Conservation (phyloP, 2,113 vertebrate genomes). For the Lepisosteus oculatus region DNA sequence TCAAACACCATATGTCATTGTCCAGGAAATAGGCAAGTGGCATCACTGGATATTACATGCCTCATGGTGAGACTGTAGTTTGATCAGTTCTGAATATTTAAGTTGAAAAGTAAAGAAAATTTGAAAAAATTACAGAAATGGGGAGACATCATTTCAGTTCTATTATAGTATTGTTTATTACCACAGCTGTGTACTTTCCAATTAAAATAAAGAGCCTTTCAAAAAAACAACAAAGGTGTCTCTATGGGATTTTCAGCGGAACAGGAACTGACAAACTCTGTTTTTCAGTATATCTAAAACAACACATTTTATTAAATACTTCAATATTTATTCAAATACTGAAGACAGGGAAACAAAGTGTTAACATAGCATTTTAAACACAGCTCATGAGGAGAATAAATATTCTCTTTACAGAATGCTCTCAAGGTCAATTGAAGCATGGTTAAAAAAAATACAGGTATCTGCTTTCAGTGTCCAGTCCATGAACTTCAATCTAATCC, state of each 20-base stretch:
- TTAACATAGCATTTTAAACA: slow-evolving; percentile 13
- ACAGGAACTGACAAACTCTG: background rate
- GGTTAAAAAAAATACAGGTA: background rate
- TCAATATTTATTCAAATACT: background rate
- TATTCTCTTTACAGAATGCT: slow-evolving; percentile 11
- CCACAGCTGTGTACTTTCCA: background rate
- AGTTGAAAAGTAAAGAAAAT: slow-evolving; percentile 3
- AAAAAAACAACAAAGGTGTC: background rate
- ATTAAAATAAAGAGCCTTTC: slow-evolving; percentile 1
- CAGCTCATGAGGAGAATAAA: slow-evolving; percentile 15
- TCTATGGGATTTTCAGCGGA: slow-evolving; percentile 1
- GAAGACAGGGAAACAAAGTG: slow-evolving; percentile 5
- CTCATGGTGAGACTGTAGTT: slow-evolving; percentile 16
- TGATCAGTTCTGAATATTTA: slow-evolving; percentile 21
- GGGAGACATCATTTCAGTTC: background rate
- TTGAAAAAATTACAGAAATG: slow-evolving; percentile 7
- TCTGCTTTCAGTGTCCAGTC: slow-evolving; percentile 47
- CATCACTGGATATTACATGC: slow-evolving; percentile 25
- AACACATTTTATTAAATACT: slow-evolving; percentile 12
- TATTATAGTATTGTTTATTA: background rate
- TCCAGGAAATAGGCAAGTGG: slow-evolving; percentile 15
- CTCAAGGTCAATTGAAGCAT: slow-evolving; percentile 33
- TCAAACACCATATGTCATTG: slow-evolving; percentile 14
- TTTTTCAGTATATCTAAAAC: background rate
- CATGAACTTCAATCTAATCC: slow-evolving; percentile 43